Percentiles rank a stretch among this genome's conserved stretches.
These are phyloP conservation scores for Oncorhynchus keta DNA, from an alignment of 2,113 vertebrate genomes.

Conservation along the genomic window DNA sequence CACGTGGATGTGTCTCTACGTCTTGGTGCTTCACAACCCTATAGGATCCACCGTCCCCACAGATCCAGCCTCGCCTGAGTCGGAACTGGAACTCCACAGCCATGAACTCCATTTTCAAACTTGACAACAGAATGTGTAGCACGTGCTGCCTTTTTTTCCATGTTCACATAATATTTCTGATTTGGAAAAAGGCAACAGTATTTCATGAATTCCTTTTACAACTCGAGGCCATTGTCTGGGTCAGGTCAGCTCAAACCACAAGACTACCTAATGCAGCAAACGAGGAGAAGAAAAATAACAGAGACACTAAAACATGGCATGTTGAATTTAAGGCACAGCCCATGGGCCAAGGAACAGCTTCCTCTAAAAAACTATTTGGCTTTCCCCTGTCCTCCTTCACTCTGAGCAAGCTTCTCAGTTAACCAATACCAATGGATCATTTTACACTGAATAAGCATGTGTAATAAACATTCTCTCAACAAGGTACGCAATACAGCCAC, in stretches of 20 bases:
- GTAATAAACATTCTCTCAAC: constrained; percentile 98
- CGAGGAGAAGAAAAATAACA: constrained; percentile 68
- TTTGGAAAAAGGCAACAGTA: constrained; percentile 59
- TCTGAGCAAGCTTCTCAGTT: constrained; percentile 84
- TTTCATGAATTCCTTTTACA: constrained; percentile 14
- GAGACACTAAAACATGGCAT: constrained; percentile 74
- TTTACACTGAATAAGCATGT: constrained; percentile 83
- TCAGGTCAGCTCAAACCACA: constrained; percentile 57
- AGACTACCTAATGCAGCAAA: constrained; percentile 87
- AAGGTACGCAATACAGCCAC: constrained; percentile 96
- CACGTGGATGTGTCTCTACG: constrained; percentile 59
- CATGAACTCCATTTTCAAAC: not conserved
- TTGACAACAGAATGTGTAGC: constrained; percentile 2
- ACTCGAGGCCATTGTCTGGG: constrained; percentile 22
- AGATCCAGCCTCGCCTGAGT: constrained; percentile 48
- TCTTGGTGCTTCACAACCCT: constrained; percentile 52
- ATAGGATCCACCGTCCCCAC: not conserved
- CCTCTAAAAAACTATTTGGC: constrained; percentile 78
- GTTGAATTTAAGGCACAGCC: constrained; percentile 99
- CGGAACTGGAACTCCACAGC: constrained; percentile 45
- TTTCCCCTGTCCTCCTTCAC: constrained; percentile 65
- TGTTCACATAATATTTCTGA: constrained; percentile 19
- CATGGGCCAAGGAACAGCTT: constrained; percentile 97
- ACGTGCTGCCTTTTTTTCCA: constrained; percentile 21
- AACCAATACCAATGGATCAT: constrained; percentile 81